Conservation (phyloP, 1,140 invertebrate species). For the Drosophila littoralis region DNA sequence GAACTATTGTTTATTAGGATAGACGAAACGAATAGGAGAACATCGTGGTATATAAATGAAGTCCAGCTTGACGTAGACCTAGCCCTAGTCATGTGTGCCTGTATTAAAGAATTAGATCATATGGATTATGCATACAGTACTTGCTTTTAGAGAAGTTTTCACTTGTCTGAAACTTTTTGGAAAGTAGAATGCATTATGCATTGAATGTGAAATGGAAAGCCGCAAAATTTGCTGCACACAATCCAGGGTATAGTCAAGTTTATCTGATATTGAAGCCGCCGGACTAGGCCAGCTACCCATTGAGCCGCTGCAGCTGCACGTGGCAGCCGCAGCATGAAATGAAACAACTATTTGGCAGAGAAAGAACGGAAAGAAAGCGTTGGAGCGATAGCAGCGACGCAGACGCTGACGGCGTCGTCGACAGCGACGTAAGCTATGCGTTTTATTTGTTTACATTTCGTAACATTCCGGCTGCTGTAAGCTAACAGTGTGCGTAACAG, state of each 20-base stretch:
- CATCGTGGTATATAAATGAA: too few species aligned
- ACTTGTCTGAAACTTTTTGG: too few species aligned
- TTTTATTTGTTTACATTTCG: slow-evolving; percentile 65
- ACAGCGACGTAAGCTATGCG: slow-evolving; percentile 19
- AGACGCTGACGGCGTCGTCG: background rate
- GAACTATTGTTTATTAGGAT: too few species aligned
- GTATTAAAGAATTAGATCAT: too few species aligned
- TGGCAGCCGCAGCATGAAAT: slow-evolving; percentile 33
- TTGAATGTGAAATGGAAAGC: too few species aligned
- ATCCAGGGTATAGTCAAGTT: slow-evolving; percentile 1
- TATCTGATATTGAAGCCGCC: background rate
- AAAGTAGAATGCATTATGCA: too few species aligned
- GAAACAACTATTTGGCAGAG: slow-evolving; percentile 9
- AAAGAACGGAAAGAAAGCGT: slow-evolving; percentile 7
- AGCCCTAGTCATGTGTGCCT: too few species aligned
- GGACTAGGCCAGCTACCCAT: background rate
- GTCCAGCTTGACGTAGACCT: too few species aligned
- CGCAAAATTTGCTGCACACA: too few species aligned
- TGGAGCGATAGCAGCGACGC: background rate
- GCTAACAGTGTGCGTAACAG: slow-evolving; percentile 43
- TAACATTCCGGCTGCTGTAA: slow-evolving; percentile 57
- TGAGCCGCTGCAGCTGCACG: slow-evolving; percentile 24
- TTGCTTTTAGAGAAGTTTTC: too few species aligned
- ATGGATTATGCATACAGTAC: too few species aligned
- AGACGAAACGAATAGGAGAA: too few species aligned